These are phyloP conservation scores for Lycodopsis pacificus DNA, from an alignment of 2,797 vertebrate genomes.

Conservation along the genomic window DNA sequence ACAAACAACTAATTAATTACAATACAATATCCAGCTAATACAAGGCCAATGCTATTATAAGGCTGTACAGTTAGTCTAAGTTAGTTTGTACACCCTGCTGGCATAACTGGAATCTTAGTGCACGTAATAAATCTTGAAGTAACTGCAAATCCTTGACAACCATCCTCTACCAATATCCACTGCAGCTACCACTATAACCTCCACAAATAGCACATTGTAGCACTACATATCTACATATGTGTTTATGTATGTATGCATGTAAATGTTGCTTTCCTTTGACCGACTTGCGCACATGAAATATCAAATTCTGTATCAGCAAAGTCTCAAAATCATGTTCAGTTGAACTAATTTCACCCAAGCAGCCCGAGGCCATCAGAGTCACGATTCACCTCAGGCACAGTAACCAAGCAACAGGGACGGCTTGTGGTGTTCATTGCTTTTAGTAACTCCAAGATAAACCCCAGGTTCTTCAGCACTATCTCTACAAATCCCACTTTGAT, in stretches of 20 bases:
- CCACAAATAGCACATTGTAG: no score
- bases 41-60: constrained; percentile 20
- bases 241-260: no score
- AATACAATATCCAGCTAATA: not conserved
- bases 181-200: no score
- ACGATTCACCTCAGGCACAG: constrained; percentile 65
- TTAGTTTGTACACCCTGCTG: constrained; percentile 10
- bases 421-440: constrained; percentile 43
- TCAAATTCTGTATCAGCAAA: constrained; percentile 31
- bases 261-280: not conserved
- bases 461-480: constrained; percentile 29
- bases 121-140: no score
- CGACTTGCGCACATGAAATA: constrained; percentile 22
- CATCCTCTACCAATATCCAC: no score
- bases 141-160: no score
- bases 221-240: no score
- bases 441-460: constrained; percentile 60
- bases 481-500: constrained; percentile 74
- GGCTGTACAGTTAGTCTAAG: constrained; percentile 3
- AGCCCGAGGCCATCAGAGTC: constrained; percentile 59
- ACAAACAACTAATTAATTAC: constrained; percentile 7
- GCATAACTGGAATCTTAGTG: not conserved
- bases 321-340: constrained; percentile 40
- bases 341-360: constrained; percentile 49
- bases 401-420: constrained; percentile 75